Base-by-base conservation (phyloP, 2,113 vertebrate genomes). In the Cranoglanis bouderius region DNA sequence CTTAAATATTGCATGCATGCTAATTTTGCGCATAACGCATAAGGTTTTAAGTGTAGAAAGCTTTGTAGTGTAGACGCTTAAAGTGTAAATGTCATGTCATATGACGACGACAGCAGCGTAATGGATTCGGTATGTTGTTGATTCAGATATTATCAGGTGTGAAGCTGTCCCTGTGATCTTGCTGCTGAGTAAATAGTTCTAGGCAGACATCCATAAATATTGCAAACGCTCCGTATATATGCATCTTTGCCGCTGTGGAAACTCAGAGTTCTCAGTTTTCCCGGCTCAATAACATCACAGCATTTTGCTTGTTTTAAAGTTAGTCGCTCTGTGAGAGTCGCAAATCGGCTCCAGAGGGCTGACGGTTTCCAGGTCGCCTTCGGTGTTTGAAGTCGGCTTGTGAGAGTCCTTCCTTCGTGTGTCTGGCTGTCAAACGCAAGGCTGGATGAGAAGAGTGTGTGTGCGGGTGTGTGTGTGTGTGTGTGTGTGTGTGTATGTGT, bases 371-470 rank as follows among this genome's bases (percentile, higher is more conserved):
- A 88, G 87, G 63, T 53, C 24, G 14, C 59, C 6, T 51, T 49
- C 24, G 21, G 14, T 40, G 87, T 83, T 83, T 88, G 87, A 88
- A 88, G 51, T 83, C 9, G 21, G 35, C 49, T 72, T 72, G 18
- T 6, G 51, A 87, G 49, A 14, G 13, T 82, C 63, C 63, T 81
- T 82, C 61, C 40, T 40, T 84, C 21, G 4, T 26, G 80, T 49
- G 57, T 81, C 75, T 65, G 43, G 55, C 57, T 87, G 86, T 81
- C 75, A 75, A 88, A 75, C 53, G 24, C 67, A 26, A 59, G 67
- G 24, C 38, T 84, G 59, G 46, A 81, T n/a, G 94, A 84, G 93
- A 93, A 78, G 90, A 13, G 72, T 29, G 81, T 70, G 87, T 84
- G 87, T 85, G 85, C 75, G 92, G 82, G 89, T 29, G 75, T 29